A percentile compares a stretch with the other conserved stretches of the same genome.
Conservation (phyloP, 2,888 invertebrate species). For the Lycia hirtaria region DNA sequence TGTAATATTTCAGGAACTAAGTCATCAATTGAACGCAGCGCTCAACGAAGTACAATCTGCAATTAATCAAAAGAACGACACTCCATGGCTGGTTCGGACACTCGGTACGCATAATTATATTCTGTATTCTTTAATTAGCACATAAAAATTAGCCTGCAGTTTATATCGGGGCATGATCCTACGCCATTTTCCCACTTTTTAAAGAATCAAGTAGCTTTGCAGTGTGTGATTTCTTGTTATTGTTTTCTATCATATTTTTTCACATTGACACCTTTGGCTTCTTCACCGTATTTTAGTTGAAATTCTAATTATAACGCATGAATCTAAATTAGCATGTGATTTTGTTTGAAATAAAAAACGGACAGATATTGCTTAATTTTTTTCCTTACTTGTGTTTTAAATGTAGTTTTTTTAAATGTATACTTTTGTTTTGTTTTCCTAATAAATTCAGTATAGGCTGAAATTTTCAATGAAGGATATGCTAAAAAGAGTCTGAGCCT, state of each 20-base stretch:
- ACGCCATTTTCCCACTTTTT: too few species aligned
- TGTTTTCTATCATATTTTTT: not conserved
- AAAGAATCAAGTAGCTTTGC: not conserved
- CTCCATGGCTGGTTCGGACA: slow-evolving; percentile 98
- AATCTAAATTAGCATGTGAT: not conserved
- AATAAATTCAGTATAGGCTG: too few species aligned
- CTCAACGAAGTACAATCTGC: slow-evolving; percentile 87
- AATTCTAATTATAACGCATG: not conserved
- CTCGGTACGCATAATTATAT: slow-evolving; percentile 87
- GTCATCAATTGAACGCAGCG: slow-evolving; percentile 94
- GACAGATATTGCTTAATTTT: not conserved
- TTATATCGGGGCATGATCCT: too few species aligned
- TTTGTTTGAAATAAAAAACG: not conserved
- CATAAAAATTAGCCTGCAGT: too few species aligned
- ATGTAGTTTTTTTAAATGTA: too few species aligned
- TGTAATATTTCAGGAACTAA: slow-evolving; percentile 88
- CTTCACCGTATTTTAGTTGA: not conserved
- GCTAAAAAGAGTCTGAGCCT: too few species aligned
- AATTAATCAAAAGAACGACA: slow-evolving; percentile 87
- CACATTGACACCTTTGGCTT: not conserved
- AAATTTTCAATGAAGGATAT: too few species aligned
- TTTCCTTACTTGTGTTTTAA: too few species aligned
- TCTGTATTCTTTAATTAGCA: too few species aligned
- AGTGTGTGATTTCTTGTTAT: not conserved
- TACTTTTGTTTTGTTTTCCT: too few species aligned